Conservation (phyloP, 2,888 invertebrate genomes). For the Tortrix viridana region DNA sequence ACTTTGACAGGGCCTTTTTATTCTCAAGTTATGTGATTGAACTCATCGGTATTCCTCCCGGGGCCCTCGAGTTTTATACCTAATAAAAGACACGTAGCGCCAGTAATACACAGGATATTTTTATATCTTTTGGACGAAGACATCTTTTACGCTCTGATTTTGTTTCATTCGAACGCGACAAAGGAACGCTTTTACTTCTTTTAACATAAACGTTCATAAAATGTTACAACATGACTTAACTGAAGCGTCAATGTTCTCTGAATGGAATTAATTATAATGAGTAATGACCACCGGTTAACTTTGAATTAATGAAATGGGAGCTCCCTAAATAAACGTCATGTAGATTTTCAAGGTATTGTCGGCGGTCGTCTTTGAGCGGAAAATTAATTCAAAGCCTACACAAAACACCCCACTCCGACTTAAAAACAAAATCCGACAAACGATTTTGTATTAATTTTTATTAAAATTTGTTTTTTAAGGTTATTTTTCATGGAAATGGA, state of each 20-base stretch:
- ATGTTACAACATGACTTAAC: neutral
- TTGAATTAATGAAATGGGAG: constrained; percentile 42
- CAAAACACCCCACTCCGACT: constrained; percentile 17
- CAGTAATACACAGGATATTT: constrained; percentile 51
- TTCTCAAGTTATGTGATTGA: constrained; percentile 63
- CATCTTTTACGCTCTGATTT: constrained; percentile 30
- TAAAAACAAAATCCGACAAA: constrained; percentile 22
- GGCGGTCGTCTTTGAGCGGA: constrained; percentile 36
- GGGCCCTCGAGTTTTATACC: constrained; percentile 58
- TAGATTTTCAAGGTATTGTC: constrained; percentile 45
- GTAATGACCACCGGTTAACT: constrained; percentile 5
- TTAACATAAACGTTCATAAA: too few species aligned
- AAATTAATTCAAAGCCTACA: constrained; percentile 35
- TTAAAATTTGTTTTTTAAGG: too few species aligned
- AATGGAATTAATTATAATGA: neutral
- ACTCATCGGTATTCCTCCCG: constrained; percentile 61
- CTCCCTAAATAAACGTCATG: constrained; percentile 51
- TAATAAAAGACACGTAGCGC: constrained; percentile 59
- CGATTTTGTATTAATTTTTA: constrained; percentile 8
- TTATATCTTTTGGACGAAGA: constrained; percentile 31
- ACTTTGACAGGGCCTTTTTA: constrained; percentile 58
- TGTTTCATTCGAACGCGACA: neutral
- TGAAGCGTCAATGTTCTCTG: neutral
- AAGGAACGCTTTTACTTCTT: too few species aligned
- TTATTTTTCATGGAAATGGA: too few species aligned